Conservation (phyloP, 2,888 invertebrate genomes). For the Cybosia mesomella region DNA sequence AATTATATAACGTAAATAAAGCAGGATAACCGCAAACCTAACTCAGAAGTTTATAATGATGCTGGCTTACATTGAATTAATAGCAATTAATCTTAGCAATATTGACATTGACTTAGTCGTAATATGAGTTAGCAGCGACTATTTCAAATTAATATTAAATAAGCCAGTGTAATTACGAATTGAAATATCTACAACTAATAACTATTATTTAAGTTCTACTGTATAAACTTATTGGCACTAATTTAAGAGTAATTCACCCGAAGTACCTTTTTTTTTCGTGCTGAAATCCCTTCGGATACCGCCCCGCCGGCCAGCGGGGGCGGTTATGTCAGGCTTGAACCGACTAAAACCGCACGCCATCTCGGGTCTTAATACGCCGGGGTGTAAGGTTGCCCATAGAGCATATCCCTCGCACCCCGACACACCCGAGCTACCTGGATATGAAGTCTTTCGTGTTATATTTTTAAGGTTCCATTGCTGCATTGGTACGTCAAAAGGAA, state of each 20-base stretch:
- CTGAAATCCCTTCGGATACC: no score
- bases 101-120: background rate
- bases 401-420: no score
- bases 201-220: conserved; percentile 1
- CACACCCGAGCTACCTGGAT: background rate
- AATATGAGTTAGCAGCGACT: background rate
- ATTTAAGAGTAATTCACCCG: background rate
- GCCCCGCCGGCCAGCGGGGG: no score
- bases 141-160: background rate
- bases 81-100: conserved; percentile 4
- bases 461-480: no score
- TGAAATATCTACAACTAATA: background rate
- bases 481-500: background rate
- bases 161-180: background rate
- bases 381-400: no score
- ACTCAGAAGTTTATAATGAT: background rate
- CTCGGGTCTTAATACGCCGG: no score
- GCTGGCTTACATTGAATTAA: background rate
- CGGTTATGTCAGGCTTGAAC: no score
- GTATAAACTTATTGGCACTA: background rate
- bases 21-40: background rate
- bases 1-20: background rate
- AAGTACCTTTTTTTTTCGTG: no score
- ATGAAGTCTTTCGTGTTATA: background rate
- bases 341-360: no score